Evolutionary conservation across 2,888 invertebrate species (phyloP).

Genomic region (Spodoptera littoralis): DNA sequence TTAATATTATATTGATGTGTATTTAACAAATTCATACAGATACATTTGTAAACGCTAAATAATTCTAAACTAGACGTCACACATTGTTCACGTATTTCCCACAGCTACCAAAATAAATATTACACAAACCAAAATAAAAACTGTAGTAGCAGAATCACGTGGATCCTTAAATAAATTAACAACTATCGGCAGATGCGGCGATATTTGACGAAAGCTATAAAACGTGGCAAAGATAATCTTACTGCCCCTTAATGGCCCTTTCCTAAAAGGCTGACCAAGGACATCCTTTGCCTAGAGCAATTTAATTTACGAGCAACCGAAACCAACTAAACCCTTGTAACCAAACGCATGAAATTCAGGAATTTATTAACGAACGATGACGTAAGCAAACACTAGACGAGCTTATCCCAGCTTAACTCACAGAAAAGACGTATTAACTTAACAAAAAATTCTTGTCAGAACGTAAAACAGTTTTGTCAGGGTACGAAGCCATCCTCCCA

Average conservation of each 20-base stretch:
- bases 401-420: conserved; percentile 3
- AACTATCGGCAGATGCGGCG: too few species aligned
- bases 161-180: too few species aligned
- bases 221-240: neutral
- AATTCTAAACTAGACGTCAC: conserved; percentile 37
- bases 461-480: too few species aligned
- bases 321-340: conserved; percentile 21
- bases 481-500: neutral
- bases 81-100: conserved; percentile 27
- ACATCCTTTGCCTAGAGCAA: conserved; percentile 6
- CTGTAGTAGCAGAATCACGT: too few species aligned
- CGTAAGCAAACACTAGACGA: conserved; percentile 16
- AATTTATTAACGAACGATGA: conserved; percentile 19
- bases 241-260: neutral
- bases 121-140: neutral
- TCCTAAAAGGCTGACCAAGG: conserved; percentile 8
- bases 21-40: neutral
- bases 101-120: conserved; percentile 18
- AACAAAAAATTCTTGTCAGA: conserved; percentile 2
- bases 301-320: conserved; percentile 21
- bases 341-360: conserved; percentile 15
- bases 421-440: conserved; percentile 8
- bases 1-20: conserved; percentile 17
- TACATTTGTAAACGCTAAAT: conserved; percentile 25
- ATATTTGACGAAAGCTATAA: neutral